A percentile compares a stretch with the other conserved stretches of the same genome.
These are phyloP conservation scores for Apodemia duryi DNA, from an alignment of 2,888 invertebrate species.

Conservation along the genomic window DNA sequence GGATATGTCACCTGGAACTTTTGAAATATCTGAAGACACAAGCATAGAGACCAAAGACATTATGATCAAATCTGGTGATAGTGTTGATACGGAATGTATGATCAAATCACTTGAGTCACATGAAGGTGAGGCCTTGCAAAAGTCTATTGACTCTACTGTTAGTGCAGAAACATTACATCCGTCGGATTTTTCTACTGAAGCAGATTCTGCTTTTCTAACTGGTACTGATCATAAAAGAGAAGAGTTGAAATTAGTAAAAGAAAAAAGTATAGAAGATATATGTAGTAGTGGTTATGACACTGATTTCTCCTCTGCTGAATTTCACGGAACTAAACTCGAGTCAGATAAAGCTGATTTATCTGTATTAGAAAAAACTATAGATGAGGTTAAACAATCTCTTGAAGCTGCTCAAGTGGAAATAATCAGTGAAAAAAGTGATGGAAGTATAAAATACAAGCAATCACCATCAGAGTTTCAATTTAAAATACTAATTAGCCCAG, in stretches of 20 bases:
- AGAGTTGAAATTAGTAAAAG: constrained; percentile 66
- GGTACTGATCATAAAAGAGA: constrained; percentile 68
- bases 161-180: constrained; percentile 75
- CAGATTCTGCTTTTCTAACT: constrained; percentile 71
- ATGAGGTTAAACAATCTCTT: constrained; percentile 85
- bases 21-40: constrained; percentile 63
- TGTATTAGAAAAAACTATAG: constrained; percentile 83
- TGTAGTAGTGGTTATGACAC: constrained; percentile 84
- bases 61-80: constrained; percentile 75
- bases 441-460: constrained; percentile 83
- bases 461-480: constrained; percentile 88
- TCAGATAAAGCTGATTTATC: constrained; percentile 74
- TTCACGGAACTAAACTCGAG: constrained; percentile 75
- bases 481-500: constrained; percentile 78
- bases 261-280: constrained; percentile 82
- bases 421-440: constrained; percentile 81
- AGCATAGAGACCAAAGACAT: constrained; percentile 67
- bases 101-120: constrained; percentile 74
- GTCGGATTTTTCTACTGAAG: constrained; percentile 73
- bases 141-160: constrained; percentile 74
- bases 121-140: constrained; percentile 71
- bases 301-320: constrained; percentile 81
- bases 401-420: constrained; percentile 85
- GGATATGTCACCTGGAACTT: constrained; percentile 61
- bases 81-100: constrained; percentile 73